phyloP scores from a whole-genome alignment of 2,113 vertebrate genomes.

The Paedocypris sp. region DNA sequence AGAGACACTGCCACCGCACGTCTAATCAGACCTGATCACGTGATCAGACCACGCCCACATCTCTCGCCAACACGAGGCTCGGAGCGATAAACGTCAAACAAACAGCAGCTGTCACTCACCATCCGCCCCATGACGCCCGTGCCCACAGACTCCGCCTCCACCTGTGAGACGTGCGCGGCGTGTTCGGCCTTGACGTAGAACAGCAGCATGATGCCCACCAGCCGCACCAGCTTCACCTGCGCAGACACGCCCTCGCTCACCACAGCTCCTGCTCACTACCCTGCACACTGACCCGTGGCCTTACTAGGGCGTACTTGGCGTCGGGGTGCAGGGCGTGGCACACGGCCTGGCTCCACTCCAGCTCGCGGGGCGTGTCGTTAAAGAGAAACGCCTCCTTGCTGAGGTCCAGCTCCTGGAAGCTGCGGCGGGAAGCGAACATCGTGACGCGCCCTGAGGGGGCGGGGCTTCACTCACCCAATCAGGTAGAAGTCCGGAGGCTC shows the following conservation, averaged over 20 bases:
- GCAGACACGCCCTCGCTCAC: background rate
- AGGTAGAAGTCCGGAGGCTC: slow-evolving; percentile 88
- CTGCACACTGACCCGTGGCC: slow-evolving; percentile 10
- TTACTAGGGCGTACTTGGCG: slow-evolving; percentile 91
- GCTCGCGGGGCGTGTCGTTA: slow-evolving; percentile 87
- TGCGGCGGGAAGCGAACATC: slow-evolving; percentile 37
- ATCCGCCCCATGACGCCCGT: slow-evolving; percentile 98
- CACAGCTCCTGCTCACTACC: no score
- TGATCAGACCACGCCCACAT: no score
- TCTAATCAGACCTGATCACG: no score
- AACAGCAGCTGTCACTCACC: no score
- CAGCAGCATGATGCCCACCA: slow-evolving; percentile 93
- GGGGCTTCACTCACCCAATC: slow-evolving; percentile 88
- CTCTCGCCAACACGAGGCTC: no score
- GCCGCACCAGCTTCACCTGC: slow-evolving; percentile 80
- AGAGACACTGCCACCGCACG: no score
- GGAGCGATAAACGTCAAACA: no score
- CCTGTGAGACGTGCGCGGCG: slow-evolving; percentile 72
- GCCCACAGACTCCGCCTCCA: slow-evolving; percentile 84
- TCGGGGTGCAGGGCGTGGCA: slow-evolving; percentile 76
- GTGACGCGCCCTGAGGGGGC: no score
- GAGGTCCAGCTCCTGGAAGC: slow-evolving; percentile 95
- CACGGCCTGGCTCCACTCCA: slow-evolving; percentile 93
- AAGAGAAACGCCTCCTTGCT: slow-evolving; percentile 97
- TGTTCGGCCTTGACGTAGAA: slow-evolving; percentile 81